Evolutionary conservation across 2,888 invertebrate genomes (phyloP), one percentile per base, ranked within the genome.

Genomic region (Drosophila barbarae): DNA sequence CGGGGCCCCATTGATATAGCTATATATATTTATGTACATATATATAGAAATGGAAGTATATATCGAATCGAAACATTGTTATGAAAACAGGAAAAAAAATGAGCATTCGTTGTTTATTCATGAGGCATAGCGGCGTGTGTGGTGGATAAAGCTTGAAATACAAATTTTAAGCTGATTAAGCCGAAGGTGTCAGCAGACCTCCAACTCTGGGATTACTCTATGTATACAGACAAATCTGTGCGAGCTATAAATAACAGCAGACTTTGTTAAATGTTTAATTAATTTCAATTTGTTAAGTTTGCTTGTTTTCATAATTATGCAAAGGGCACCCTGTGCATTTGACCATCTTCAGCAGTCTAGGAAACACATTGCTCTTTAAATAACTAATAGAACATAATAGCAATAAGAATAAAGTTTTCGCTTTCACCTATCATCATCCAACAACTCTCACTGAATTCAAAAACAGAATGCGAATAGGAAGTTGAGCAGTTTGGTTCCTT

Each of bases 41-140:
- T 34, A 18, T 52, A 30, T 30, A 30, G 32, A 13, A 46, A 13
- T 46, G 46, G 18, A 46, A 30, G 30, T 49, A 30, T 38, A 35
- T 56, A 34, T 47, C 28, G 50, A 32, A 65, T 51, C 42, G 50
- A 26, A 44, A 34, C 53, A 61, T 61, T 65, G 42, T 50, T 56
- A 55, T 66, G 34, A 44, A 50, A 66, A 63, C 64, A 64, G 64
- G 49, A 58, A 49, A 50, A 50, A 49, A 41, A 38, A 49, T 30
- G 34, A 58, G 30, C 21, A 59, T 32, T 66, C 46, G 65, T 56
- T 66, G 60, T 46, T 55, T 68, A 69, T 47, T 60, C 51, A 69
- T 59, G 50, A 44, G 44, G 44, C 66, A 18, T 26, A 15, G 58
- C 23, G 18, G 56, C 59, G 44, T 55, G 56, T 46, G 59, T 36